Evolutionary conservation across 1,140 invertebrate species (phyloP).

Genomic region (Bombus huntii): DNA sequence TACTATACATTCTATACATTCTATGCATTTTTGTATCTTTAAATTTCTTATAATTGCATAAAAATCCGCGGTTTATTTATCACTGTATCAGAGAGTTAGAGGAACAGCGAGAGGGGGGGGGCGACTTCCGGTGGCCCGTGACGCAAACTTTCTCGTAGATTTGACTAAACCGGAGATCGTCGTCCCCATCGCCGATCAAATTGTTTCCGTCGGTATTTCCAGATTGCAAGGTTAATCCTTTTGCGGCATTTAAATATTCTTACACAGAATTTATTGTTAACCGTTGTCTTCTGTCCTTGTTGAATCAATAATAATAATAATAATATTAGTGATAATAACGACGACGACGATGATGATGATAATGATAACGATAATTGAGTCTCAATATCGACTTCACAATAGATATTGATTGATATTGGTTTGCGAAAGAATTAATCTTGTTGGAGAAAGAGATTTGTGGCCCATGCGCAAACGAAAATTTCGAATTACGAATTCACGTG

Average conservation of each 20-base stretch:
- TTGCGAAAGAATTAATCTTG: conserved; percentile 24
- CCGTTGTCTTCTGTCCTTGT: conserved; percentile 29
- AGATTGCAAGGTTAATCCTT: conserved; percentile 38
- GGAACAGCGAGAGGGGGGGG: background rate
- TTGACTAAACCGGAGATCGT: background rate
- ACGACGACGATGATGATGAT: background rate
- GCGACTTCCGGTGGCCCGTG: background rate
- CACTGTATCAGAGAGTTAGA: background rate
- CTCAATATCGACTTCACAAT: background rate
- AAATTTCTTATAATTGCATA: background rate
- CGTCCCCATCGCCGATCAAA: background rate
- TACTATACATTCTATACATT: background rate
- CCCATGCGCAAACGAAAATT: background rate
- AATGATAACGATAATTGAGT: background rate
- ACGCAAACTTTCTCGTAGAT: background rate
- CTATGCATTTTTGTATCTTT: background rate
- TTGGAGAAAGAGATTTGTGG: background rate
- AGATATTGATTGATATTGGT: background rate
- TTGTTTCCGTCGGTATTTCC: conserved; percentile 29
- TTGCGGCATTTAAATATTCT: conserved; percentile 18
- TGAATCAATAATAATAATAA: conserved; percentile 23
- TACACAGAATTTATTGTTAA: conserved; percentile 21
- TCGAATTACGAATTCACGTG: background rate
- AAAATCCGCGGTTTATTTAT: background rate
- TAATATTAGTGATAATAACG: background rate